phyloP scores from a whole-genome alignment of 2,113 vertebrate genomes.

The Mastomys coucha region DNA sequence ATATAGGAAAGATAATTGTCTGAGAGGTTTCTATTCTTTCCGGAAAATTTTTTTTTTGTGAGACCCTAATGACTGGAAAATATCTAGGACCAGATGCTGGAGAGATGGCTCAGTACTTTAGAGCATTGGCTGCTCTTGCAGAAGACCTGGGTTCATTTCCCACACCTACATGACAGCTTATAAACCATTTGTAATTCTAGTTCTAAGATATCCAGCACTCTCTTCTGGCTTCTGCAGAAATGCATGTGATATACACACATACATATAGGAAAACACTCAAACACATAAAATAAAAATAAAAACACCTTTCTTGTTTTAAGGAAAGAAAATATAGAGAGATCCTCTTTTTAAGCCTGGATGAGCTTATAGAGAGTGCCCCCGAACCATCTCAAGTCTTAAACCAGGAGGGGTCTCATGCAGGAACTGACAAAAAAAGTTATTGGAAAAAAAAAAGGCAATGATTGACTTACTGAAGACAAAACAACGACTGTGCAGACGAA shows the following conservation, averaged over 20 bases:
- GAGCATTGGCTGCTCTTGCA: background rate
- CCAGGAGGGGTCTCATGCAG: background rate
- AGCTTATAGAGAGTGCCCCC: background rate
- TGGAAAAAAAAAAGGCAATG: background rate
- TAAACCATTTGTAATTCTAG: background rate
- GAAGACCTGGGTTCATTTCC: background rate
- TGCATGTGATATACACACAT: background rate
- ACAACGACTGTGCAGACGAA: background rate
- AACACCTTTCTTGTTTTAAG: background rate
- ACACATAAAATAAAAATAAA: background rate
- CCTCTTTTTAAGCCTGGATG: background rate
- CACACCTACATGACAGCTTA: background rate
- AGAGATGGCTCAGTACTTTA: background rate
- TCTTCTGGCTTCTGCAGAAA: background rate
- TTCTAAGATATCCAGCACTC: background rate
- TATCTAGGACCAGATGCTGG: background rate
- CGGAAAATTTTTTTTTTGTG: slow-evolving; percentile 4
- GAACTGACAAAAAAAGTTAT: background rate
- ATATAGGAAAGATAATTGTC: slow-evolving; percentile 41
- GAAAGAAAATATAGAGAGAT: background rate
- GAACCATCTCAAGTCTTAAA: background rate
- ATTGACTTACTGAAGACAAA: background rate
- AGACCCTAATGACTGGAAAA: slow-evolving; percentile 8
- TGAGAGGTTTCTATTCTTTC: slow-evolving; percentile 29
- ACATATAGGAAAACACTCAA: background rate